Evolutionary conservation across 2,888 invertebrate species (phyloP), one percentile per base, ranked within the genome.

Genomic region (Megamerina dolium): DNA sequence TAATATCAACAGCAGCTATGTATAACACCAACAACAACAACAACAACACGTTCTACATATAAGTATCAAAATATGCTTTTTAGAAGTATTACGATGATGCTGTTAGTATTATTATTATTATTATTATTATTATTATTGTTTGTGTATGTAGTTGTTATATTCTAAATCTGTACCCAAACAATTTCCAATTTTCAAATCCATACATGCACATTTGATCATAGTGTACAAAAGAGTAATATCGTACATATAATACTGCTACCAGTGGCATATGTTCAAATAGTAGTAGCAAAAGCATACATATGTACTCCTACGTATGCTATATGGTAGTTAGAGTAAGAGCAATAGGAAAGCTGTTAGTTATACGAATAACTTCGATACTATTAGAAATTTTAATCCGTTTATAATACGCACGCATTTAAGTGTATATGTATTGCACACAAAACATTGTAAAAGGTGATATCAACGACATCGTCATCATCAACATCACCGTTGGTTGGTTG

Each of bases 371-470:
- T 23, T 10, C 47, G 49, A 53, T 53, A 52, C 51, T 57, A 54
- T 57, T 56, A 59, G 56, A 61, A 61, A 65, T 61, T 60, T 63
- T 69, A 69, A 67, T 69, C 66, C 60, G 63, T 61, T 63, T 63
- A 58, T 65, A 66, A 66, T 66, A 60, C 62, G 60, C 64, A 61
- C n/a, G n/a, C 64, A 58, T 61, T 56, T 53, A 54, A 55, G 56
- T 54, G 54, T 61, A 63, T 61, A n/a, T n/a, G n/a, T n/a, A n/a
- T n/a, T n/a, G n/a, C n/a, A n/a, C n/a, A 59, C 61, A 61, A 58
- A 61, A 63, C 56, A 56, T n/a, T n/a, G n/a, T 53, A 58, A 58
- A 57, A 56, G 59, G 53, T 59, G 55, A 48, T 32, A 34, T 33
- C 27, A 20, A 36, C 23, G 21, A 13, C 14, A 19, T 16, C 31